Percentiles rank a stretch among this genome's conserved stretches.
Evolutionary conservation across 1,140 invertebrate species (phyloP).

Genomic region (Battus philenor): DNA sequence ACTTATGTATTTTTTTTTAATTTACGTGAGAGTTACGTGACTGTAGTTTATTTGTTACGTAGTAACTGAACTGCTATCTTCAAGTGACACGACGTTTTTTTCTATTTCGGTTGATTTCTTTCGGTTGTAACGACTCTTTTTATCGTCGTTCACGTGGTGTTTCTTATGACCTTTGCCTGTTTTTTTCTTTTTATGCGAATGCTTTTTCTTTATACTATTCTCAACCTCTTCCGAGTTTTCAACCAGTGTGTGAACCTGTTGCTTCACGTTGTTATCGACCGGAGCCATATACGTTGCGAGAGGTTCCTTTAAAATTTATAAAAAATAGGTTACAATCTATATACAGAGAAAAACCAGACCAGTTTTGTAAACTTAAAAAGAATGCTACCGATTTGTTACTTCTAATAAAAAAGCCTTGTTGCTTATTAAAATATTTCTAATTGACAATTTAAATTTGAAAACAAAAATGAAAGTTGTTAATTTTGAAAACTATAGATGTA

Average conservation of each 20-base stretch:
- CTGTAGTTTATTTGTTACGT: conserved; percentile 3
- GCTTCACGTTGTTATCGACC: conserved; percentile 34
- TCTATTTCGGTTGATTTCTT: conserved; percentile 34
- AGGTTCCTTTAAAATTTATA: conserved; percentile 28
- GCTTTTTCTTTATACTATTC: conserved; percentile 28
- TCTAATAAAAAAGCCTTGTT: too few species aligned
- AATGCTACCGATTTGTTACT: too few species aligned
- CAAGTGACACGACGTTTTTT: conserved; percentile 38
- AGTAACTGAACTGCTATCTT: conserved; percentile 32
- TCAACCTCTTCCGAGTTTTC: conserved; percentile 21
- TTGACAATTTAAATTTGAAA: too few species aligned
- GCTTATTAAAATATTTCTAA: too few species aligned
- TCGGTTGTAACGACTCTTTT: conserved; percentile 32
- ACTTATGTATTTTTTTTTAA: too few species aligned
- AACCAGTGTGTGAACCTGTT: conserved; percentile 12
- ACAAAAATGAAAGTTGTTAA: too few species aligned
- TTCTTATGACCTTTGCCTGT: conserved; percentile 20
- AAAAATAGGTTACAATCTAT: too few species aligned
- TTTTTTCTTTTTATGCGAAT: conserved; percentile 25
- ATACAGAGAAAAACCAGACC: too few species aligned
- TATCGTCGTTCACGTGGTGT: conserved; percentile 34
- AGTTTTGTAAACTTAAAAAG: too few species aligned
- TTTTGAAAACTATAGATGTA: too few species aligned
- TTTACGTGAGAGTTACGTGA: too few species aligned
- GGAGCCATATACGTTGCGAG: conserved; percentile 49